Percentiles rank a stretch among this genome's conserved stretches.
Conservation (phyloP, 2,888 invertebrate genomes). For the Drosophila yooni region DNA sequence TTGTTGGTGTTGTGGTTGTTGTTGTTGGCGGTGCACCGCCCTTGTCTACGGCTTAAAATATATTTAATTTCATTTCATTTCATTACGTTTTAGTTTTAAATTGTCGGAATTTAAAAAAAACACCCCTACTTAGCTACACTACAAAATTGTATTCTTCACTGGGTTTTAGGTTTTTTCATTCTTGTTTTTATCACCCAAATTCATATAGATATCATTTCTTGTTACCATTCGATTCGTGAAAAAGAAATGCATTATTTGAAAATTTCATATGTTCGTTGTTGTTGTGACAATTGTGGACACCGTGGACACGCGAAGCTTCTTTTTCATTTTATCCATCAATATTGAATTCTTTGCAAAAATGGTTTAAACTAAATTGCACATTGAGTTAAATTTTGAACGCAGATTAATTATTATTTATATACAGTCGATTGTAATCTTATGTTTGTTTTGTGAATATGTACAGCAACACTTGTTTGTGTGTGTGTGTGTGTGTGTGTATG, state of each 20-base stretch:
- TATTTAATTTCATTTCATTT: constrained; percentile 25
- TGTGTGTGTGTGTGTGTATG: not conserved
- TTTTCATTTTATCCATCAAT: constrained; percentile 28
- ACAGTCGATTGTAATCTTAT: constrained; percentile 68
- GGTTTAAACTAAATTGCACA: constrained; percentile 77
- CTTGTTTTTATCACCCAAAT: constrained; percentile 28
- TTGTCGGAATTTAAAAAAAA: constrained; percentile 62
- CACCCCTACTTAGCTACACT: constrained; percentile 69
- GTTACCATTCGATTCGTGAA: constrained; percentile 30
- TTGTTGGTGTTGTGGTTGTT: constrained; percentile 31
- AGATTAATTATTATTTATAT: constrained; percentile 70
- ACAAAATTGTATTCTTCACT: constrained; percentile 73
- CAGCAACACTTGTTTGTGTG: constrained; percentile 59
- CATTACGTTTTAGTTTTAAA: constrained; percentile 32
- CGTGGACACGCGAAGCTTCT: constrained; percentile 41
- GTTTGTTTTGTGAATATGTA: constrained; percentile 56
- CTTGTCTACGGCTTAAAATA: constrained; percentile 42
- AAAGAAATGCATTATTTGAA: constrained; percentile 51
- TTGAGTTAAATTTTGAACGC: constrained; percentile 75
- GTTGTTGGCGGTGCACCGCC: constrained; percentile 10
- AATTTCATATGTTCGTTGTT: constrained; percentile 53
- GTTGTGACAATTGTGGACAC: constrained; percentile 59
- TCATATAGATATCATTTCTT: constrained; percentile 27
- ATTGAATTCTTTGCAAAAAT: constrained; percentile 53
- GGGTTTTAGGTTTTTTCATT: constrained; percentile 46